These are phyloP conservation scores for Drosophila malerkotliana DNA, from an alignment of 1,140 invertebrate species.

Conservation along the genomic window DNA sequence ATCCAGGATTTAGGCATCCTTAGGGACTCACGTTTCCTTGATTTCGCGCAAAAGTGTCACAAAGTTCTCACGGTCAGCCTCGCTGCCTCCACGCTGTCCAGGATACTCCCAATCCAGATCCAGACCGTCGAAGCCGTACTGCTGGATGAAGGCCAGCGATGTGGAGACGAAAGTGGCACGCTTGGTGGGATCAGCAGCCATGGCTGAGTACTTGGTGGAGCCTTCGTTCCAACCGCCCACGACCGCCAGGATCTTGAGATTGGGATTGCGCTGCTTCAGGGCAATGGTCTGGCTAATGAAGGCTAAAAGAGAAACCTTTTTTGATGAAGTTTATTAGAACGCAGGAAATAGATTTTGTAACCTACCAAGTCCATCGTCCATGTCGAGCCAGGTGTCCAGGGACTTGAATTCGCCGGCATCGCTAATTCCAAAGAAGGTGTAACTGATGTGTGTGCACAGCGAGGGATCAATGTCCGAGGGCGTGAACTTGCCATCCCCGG, in stretches of 20 bases:
- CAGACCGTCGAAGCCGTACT: slow-evolving; percentile 87
- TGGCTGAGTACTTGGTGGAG: slow-evolving; percentile 86
- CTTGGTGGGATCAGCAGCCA: slow-evolving; percentile 80
- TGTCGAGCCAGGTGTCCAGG: slow-evolving; percentile 88
- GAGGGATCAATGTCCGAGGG: slow-evolving; percentile 86
- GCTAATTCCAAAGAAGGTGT: slow-evolving; percentile 87
- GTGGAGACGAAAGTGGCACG: slow-evolving; percentile 85
- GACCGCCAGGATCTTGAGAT: slow-evolving; percentile 88
- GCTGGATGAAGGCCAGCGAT: slow-evolving; percentile 84
- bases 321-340: too few species aligned
- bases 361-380: slow-evolving; percentile 82
- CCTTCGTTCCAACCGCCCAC: slow-evolving; percentile 91
- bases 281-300: slow-evolving; percentile 69
- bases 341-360: too few species aligned
- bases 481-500: slow-evolving; percentile 85
- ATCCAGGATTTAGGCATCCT: too few species aligned
- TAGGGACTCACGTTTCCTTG: slow-evolving; percentile 83
- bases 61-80: slow-evolving; percentile 85
- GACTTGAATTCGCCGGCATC: slow-evolving; percentile 80
- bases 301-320: slow-evolving; percentile 7
- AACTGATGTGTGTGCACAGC: slow-evolving; percentile 89
- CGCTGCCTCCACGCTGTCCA: slow-evolving; percentile 84
- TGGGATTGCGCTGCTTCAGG: slow-evolving; percentile 86
- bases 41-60: slow-evolving; percentile 85
- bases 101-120: slow-evolving; percentile 90